Evolutionary conservation across 2,797 vertebrate species (phyloP), one percentile per base, ranked within the genome.

Genomic region (Tokudaia tokunoshimensis): DNA sequence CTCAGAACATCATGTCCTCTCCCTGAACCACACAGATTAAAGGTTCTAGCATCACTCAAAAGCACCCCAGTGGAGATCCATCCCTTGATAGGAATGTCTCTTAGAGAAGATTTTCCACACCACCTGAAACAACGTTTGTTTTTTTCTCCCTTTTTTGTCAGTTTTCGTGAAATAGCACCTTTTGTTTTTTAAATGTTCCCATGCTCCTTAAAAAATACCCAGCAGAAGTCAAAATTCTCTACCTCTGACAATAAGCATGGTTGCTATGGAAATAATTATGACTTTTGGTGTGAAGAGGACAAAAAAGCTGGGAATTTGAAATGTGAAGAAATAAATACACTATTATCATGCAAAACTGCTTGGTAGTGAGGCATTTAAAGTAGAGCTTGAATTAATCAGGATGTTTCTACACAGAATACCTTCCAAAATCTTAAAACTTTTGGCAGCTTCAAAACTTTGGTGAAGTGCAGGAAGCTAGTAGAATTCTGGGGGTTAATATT

Each of bases 251-350:
- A 92, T 29, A 55, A 94, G 86, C 47, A 79, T 82, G 37, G 96
- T 98, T 97, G 95, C 97, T 95, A 98, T 97, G 96, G 98, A 97
- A 98, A 97, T 98, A 97, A 97, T 97, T 97, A 96, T 94, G 97
- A 98, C 97, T 97, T 97, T 97, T 97, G 94, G 91, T 94, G 80
- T 97, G 76, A 95, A 95, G 67, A 94, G 63, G 86, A 97, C 93
- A 82, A 93, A 97, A 97, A 97, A 95, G 61, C 91, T 95, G 29
- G 57, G 63, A 97, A 95, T 88, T 94, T 96, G 86, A 97, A 96
- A 96, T 92, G 92, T 89, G 97, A 97, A 97, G 93, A 97, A 97
- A 97, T 97, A 97, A 98, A 97, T 89, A 97, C n/a, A 82, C 91
- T 92, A 97, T 98, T 98, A 96, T 98, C 88, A 97, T 97, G 97